Base-by-base conservation (phyloP, 2,888 invertebrate species). In the Onchidella celtica region DNA sequence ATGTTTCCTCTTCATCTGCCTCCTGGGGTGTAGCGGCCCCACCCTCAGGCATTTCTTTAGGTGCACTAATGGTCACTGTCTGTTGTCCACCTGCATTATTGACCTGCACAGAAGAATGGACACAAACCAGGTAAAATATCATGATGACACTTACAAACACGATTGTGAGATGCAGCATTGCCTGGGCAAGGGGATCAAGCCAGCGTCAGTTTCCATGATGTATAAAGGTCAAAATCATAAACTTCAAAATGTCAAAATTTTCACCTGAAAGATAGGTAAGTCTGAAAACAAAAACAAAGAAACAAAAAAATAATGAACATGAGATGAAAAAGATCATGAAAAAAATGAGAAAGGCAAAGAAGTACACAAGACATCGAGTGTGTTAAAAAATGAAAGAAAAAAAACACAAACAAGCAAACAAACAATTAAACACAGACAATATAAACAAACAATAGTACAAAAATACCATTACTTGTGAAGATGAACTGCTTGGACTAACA, bases 1-100 rank as follows among this genome's bases (percentile, higher is more conserved):
- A 79, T 1, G 84, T 83, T 32, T 87, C 88, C 24, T 87, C 87
- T 11, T 83, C 68, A 32, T 78, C 82, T 34, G 82, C 72, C 17
- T 84, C 82, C n/a, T 59, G 34, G 0, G 82, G 63, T 27, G 65
- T 47, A 1, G 57, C 61, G 0, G 47, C 24, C 34, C 57, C 38
- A 55, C 79, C 76, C 24, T 73, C 69, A 47, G 68, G 55, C 14
- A 47, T 34, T 27, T 29, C 34, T 21, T 74, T 78, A 55, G 34
- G 65, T 6, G 6, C 6, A 47, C 24, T 55, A 36, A 27, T 4
- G 11, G 59, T 29, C 61, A 27, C 47, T 47, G 47, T 6, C 47
- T 47, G 47, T 47, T 6, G 47, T 11, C 47, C 61, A n/a, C 4
- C 61, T 61, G 14, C 61, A 27, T 9, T n/a, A 61, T 61, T 61